Percentiles rank a stretch among this genome's conserved stretches.
Conservation (phyloP, 2,888 invertebrate species). For the Athrips mouffetella region DNA sequence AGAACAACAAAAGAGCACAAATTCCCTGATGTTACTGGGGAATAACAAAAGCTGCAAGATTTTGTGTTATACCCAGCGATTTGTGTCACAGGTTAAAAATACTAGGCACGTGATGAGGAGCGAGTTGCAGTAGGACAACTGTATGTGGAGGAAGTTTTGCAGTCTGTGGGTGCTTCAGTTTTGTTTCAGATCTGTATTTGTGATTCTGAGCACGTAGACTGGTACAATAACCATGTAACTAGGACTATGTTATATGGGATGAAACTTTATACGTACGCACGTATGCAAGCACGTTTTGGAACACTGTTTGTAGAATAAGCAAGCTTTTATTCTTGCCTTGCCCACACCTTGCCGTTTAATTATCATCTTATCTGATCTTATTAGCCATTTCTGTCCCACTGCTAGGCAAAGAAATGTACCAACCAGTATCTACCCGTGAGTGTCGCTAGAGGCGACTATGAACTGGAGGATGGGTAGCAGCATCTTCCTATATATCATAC, state of each 20-base stretch:
- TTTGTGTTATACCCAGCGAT: neutral
- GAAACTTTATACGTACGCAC: too few relatives aligned
- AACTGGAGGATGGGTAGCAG: too few relatives aligned
- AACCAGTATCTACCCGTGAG: too few relatives aligned
- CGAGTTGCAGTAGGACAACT: slow-evolving; percentile 2
- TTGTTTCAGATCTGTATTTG: neutral
- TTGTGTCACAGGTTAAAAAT: slow-evolving; percentile 8
- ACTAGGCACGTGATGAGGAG: slow-evolving; percentile 1
- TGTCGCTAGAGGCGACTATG: too few relatives aligned
- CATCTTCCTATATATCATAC: too few relatives aligned
- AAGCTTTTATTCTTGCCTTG: neutral
- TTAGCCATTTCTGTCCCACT: too few relatives aligned
- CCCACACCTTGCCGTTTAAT: too few relatives aligned
- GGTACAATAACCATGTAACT: slow-evolving; percentile 5
- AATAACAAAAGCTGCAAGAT: neutral
- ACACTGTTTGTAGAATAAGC: neutral
- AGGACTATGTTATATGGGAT: too few relatives aligned
- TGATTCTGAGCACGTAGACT: neutral
- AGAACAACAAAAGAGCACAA: neutral
- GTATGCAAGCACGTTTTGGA: too few relatives aligned
- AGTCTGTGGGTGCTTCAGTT: neutral
- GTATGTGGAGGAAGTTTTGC: neutral
- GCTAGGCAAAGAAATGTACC: too few relatives aligned
- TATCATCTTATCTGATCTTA: too few relatives aligned
- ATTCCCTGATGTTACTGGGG: neutral